Evolutionary conservation across 2,888 invertebrate genomes (phyloP), one percentile per base, ranked within the genome.

Genomic region (Xestia sexstrigata): DNA sequence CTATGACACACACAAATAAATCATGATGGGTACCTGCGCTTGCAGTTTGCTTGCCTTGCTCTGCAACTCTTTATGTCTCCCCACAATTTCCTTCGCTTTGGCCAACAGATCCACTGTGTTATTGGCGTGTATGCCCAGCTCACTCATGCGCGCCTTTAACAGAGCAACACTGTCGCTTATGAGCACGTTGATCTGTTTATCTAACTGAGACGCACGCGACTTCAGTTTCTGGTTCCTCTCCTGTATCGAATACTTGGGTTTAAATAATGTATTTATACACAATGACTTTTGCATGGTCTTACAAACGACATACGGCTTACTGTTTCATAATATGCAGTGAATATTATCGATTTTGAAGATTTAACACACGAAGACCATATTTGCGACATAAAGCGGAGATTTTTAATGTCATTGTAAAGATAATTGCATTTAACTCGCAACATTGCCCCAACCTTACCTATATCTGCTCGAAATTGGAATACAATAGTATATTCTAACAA

Each of bases 141-240:
- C 99, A 89, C 98, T 98, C 98, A 99, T 98, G 83, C 99, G 97
- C 66, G 98, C 98, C 94, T 99, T 99, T 62, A 99, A 96, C 87
- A 99, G 96, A 47, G 98, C 98, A 26, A 99, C 99, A 91, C 99
- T 99, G 93, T 99, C 99, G 90, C 98, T 98, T 86, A 99, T 99
- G 83, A 99, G 96, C 80, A 98, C 98, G 93, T 98, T 98, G 84
- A 99, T 99, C 97, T 99, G 99, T 93, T 99, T 99, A 91, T 99
- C 99, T 88, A 99, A 96, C 94, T 99, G 99, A n/a, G 98, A 98
- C 65, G 98, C 98, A 78, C 99, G 97, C 76, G 98, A 98, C 93
- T 98, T 98, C 83, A 99, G 95, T 90, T 98, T 98, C 89, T 98
- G 97, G 94, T 99, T 99, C 78, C 98, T 97, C 91, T 98, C 98